Percentiles rank a stretch among this genome's conserved stretches.
Conservation (phyloP, 2,797 vertebrate genomes). For the Chromobotia macracanthus region DNA sequence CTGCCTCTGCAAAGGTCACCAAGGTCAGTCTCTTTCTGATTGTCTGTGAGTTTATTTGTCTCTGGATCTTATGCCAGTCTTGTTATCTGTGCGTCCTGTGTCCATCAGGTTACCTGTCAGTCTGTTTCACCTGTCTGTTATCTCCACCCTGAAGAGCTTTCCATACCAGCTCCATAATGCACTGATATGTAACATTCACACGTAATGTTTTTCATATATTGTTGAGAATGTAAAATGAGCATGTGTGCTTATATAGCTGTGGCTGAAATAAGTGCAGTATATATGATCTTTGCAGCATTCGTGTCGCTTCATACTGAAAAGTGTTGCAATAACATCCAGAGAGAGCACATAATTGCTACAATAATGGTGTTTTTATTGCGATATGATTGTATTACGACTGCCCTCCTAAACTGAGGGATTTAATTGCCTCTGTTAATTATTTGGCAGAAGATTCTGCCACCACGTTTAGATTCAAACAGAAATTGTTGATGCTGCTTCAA, state of each 20-base stretch:
- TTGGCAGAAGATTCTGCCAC: background rate
- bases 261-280: background rate
- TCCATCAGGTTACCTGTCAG: conserved; percentile 33
- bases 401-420: background rate
- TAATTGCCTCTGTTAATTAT: background rate
- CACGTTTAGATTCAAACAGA: background rate
- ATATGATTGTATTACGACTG: background rate
- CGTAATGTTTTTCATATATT: background rate
- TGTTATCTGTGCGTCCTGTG: conserved; percentile 17
- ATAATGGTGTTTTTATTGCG: background rate
- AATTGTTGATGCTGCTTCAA: background rate
- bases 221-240: background rate
- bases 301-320: background rate
- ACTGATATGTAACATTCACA: background rate
- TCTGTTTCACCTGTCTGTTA: conserved; percentile 17
- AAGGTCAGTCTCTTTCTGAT: conserved; percentile 76
- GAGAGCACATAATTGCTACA: background rate
- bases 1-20: conserved; percentile 83
- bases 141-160: conserved; percentile 1
- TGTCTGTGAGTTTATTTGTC: conserved; percentile 23
- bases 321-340: background rate
- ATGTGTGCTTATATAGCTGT: background rate
- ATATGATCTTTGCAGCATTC: background rate
- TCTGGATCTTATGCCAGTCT: background rate
- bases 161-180: background rate